Conservation (phyloP, 2,888 invertebrate species). For the Drosophila kanekoi region DNA sequence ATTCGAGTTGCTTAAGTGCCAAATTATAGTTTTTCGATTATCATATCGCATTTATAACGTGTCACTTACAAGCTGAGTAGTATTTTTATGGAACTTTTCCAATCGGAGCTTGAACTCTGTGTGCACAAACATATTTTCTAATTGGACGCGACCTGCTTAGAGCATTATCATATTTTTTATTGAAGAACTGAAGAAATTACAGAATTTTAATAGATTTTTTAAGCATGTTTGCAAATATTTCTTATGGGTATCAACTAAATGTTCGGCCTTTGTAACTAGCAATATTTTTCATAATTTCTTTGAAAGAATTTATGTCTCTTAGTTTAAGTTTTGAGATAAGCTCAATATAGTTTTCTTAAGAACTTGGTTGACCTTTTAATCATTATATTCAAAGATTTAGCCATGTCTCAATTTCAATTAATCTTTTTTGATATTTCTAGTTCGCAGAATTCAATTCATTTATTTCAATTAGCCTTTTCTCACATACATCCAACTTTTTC, state of each 20-base stretch:
- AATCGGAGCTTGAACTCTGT: not conserved
- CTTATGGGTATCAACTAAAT: not conserved
- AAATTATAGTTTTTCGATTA: slow-evolving; percentile 25
- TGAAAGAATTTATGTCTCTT: too few relatives aligned
- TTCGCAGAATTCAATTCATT: not conserved
- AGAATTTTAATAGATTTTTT: too few relatives aligned
- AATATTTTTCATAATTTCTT: not conserved
- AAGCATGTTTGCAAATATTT: too few relatives aligned
- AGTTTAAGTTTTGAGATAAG: too few relatives aligned
- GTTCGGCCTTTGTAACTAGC: not conserved
- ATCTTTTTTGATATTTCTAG: not conserved
- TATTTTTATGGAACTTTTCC: slow-evolving; percentile 5
- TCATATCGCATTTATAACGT: slow-evolving; percentile 20
- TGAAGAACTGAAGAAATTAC: too few relatives aligned
- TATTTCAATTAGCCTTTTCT: slow-evolving; percentile 12
- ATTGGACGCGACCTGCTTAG: not conserved
- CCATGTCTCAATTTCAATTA: not conserved
- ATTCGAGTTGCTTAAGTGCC: slow-evolving; percentile 40
- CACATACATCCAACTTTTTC: not conserved
- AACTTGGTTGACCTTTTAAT: too few relatives aligned
- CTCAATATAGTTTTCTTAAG: too few relatives aligned
- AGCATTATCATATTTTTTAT: not conserved
- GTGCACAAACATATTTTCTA: not conserved
- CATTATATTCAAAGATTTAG: not conserved
- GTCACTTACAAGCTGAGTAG: slow-evolving; percentile 8